Base-by-base conservation (phyloP, 2,797 vertebrate species). In the Schizopygopsis malacanthus region DNA sequence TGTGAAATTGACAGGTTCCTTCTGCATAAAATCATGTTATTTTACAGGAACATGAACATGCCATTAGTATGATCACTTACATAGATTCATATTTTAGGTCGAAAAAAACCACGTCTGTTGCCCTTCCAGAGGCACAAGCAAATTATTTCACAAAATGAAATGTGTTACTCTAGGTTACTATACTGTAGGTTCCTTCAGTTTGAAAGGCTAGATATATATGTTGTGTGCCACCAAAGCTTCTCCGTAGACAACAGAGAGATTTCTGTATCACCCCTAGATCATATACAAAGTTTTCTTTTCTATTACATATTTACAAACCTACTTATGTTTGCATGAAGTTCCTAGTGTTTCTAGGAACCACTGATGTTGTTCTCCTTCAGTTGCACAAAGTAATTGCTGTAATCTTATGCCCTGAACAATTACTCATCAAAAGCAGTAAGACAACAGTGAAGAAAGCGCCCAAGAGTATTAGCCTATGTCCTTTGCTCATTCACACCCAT, bases 11-110 rank as follows among this genome's bases (percentile, higher is more conserved):
- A 78, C 43, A 0, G 94, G 93, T 43, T 33, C 33, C 22, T 91
- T 86, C 50, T 91, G 88, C n/a, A 63, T 63, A 71, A 93, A 78
- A 79, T 92, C 59, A 67, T 94, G 84, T 91, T 39, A 92, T 81
- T 25, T 92, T 90, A 83, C 96, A 96, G 2, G 82, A 93, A 20
- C 93, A 94, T 0, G 95, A 94, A 2, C 95, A 56, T 56, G 18
- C 39, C 20, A 22, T 56, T 22, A 22, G 18, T 56, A 10, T 20
- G 8, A 56, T 22, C 20, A 56, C 54, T 56, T 56, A 22, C 50
- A 52, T 16, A 50, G 47, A 4, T 50, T 50, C 16, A 4, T 50
- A 50, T 50, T 50, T 50, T 16, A 50, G 47, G 47, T 16, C 47
- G 16, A 6, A 52, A 52, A 50, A 41, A 50, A 54, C 6, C 6